These are phyloP conservation scores for Drosophila serrata DNA, from an alignment of 1,140 invertebrate genomes.

Conservation along the genomic window DNA sequence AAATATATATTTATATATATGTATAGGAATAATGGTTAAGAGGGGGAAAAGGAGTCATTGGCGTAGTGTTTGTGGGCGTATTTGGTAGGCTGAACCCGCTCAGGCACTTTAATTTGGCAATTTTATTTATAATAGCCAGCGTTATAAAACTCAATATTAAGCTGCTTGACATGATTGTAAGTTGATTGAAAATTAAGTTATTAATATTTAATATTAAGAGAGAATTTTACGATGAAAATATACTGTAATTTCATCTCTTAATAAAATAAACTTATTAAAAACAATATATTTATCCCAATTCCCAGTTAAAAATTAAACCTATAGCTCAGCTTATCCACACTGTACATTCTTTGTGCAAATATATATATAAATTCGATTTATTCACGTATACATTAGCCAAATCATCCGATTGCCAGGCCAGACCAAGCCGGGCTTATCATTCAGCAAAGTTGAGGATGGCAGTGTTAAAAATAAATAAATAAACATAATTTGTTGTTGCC, in stretches of 20 bases:
- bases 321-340: not conserved
- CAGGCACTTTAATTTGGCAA: conserved; percentile 52
- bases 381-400: conserved; percentile 51
- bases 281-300: too few relatives aligned
- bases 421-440: conserved; percentile 35
- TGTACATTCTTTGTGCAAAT: conserved; percentile 22
- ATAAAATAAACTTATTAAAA: too few relatives aligned
- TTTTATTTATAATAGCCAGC: conserved; percentile 44
- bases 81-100: conserved; percentile 11
- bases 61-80: conserved; percentile 2
- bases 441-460: conserved; percentile 1
- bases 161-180: conserved; percentile 3
- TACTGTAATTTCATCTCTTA: too few relatives aligned
- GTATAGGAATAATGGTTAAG: not conserved
- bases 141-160: conserved; percentile 26
- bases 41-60: not conserved
- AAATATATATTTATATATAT: not conserved
- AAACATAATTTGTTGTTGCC: conserved; percentile 66
- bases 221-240: not conserved
- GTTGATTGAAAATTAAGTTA: not conserved
- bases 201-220: not conserved
- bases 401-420: conserved; percentile 38
- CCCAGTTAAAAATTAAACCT: not conserved
- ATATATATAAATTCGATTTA: conserved; percentile 50
- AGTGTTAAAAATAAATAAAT: conserved; percentile 73